These are phyloP conservation scores for Gallinago stenura DNA, from an alignment of 2,797 vertebrate species.

Conservation along the genomic window DNA sequence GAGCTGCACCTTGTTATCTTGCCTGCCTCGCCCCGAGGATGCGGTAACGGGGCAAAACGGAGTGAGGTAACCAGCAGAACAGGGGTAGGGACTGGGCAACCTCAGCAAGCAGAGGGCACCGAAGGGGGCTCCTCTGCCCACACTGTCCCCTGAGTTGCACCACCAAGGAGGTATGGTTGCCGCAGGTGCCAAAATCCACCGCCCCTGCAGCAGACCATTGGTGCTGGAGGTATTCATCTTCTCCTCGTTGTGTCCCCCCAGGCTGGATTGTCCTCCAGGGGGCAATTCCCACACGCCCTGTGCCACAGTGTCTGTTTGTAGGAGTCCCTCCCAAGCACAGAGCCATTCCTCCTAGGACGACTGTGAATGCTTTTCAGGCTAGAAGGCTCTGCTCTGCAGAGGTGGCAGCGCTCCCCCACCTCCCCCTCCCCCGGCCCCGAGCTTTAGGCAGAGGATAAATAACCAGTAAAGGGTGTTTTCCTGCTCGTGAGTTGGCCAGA, in stretches of 20 bases:
- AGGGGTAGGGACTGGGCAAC: not conserved
- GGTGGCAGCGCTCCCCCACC: not conserved
- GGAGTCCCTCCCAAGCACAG: not conserved
- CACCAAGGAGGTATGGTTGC: not conserved
- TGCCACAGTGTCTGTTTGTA: not conserved
- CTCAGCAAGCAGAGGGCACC: not conserved
- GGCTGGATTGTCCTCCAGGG: not conserved
- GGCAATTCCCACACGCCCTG: not conserved
- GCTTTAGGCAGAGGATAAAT: not conserved
- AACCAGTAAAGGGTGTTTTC: not conserved
- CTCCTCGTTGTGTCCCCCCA: not conserved
- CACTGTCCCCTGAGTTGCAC: not conserved
- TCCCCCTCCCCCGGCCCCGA: not conserved
- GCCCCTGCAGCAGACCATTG: not conserved
- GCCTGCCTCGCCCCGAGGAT: not conserved
- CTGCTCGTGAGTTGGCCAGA: not conserved
- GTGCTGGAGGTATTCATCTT: not conserved
- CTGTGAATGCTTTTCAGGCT: not conserved
- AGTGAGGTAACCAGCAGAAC: not conserved
- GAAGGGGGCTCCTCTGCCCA: not conserved
- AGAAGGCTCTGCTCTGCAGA: not conserved
- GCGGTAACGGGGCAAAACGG: not conserved
- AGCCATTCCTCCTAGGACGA: not conserved
- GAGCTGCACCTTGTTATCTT: not conserved
- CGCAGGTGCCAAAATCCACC: not conserved